Evolutionary conservation across 2,797 vertebrate species (phyloP).

Genomic region (Acanthurus lineatus): DNA sequence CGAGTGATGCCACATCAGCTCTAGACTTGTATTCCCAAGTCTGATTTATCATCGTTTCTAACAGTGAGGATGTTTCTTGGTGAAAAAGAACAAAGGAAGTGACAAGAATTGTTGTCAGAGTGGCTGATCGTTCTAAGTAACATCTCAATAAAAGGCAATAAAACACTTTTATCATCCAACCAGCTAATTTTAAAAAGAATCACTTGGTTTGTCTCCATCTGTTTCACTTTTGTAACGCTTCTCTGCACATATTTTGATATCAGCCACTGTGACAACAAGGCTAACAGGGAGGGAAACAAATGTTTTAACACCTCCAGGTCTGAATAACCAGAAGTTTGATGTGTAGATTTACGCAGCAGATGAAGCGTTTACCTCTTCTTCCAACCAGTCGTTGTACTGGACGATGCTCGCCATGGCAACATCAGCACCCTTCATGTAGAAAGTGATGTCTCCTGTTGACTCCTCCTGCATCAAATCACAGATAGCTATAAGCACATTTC

Average conservation of each 20-base stretch:
- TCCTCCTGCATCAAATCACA: constrained; percentile 88
- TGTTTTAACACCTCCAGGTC: not conserved
- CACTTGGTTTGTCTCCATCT: not conserved
- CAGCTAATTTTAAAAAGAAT: no score
- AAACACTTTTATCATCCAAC: not conserved
- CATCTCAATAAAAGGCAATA: no score
- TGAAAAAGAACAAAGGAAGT: not conserved
- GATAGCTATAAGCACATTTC: not conserved
- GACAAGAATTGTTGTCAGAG: no score
- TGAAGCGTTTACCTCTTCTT: constrained; percentile 91
- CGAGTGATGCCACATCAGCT: not conserved
- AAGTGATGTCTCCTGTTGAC: constrained; percentile 94
- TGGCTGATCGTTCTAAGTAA: no score
- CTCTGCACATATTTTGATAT: not conserved
- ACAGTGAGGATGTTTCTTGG: not conserved
- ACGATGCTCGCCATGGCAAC: constrained; percentile 96
- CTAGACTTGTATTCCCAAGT: not conserved
- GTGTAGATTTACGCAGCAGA: no score
- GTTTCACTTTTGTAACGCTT: not conserved
- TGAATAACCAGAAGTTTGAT: not conserved
- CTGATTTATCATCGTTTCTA: not conserved
- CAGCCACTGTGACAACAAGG: not conserved
- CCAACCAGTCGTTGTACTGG: constrained; percentile 98
- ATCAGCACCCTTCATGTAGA: constrained; percentile 99
- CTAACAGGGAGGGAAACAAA: not conserved